These are phyloP conservation scores for Bombus polaris DNA, from an alignment of 1,140 invertebrate species.

Conservation along the genomic window DNA sequence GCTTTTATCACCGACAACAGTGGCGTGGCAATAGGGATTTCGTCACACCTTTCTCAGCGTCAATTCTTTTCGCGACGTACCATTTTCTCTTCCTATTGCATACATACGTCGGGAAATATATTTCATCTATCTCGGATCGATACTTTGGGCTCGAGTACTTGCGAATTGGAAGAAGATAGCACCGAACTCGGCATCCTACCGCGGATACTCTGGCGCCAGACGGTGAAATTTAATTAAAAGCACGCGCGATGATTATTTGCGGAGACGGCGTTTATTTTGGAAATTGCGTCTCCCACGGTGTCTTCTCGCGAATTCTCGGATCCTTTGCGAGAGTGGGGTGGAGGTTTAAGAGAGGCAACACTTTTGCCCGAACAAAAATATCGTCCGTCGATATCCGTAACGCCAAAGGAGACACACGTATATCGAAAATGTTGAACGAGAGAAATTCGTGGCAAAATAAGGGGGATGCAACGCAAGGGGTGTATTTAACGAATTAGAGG, in stretches of 20 bases:
- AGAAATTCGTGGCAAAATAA: conserved; percentile 19
- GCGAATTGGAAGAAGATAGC: conserved; percentile 75
- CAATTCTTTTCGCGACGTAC: neutral
- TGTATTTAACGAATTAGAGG: conserved; percentile 50
- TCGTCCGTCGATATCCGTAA: neutral
- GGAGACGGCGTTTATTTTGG: conserved; percentile 82
- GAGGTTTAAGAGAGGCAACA: neutral
- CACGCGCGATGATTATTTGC: conserved; percentile 83
- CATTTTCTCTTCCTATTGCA: neutral
- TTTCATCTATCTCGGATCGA: neutral
- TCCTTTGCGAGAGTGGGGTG: conserved; percentile 4
- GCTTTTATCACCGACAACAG: conserved; percentile 44
- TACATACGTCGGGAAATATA: neutral
- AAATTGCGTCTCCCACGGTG: conserved; percentile 75
- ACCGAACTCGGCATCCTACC: conserved; percentile 60
- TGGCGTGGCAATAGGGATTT: conserved; percentile 48
- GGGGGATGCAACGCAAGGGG: conserved; percentile 19
- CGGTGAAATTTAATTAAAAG: conserved; percentile 83
- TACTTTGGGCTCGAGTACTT: no score
- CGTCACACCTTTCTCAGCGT: neutral
- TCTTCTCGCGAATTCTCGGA: conserved; percentile 61
- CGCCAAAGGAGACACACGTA: no score
- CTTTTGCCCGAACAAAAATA: conserved; percentile 26
- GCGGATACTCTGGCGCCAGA: conserved; percentile 64
- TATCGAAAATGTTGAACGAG: neutral